A percentile compares a stretch with the other conserved stretches of the same genome.
Evolutionary conservation across 2,113 vertebrate species (phyloP).

Genomic region (Dromas ardeola): DNA sequence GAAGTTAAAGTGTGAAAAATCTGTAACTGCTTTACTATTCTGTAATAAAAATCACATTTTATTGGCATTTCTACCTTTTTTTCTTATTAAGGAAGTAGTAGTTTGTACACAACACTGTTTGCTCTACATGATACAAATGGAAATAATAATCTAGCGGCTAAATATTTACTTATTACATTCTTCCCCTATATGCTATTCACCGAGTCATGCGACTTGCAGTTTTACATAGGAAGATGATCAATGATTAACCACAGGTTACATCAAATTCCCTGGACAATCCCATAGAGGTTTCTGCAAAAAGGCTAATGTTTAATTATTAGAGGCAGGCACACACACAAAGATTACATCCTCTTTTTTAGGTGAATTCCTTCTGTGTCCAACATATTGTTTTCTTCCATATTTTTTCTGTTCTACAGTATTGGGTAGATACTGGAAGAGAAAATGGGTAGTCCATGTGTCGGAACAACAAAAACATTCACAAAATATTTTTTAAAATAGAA

Average conservation of each 20-base stretch:
- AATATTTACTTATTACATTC: slow-evolving; percentile 65
- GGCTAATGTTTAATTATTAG: background rate
- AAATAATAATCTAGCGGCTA: slow-evolving; percentile 41
- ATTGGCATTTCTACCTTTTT: background rate
- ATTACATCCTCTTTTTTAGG: background rate
- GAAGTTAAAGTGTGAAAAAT: background rate
- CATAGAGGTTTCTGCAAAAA: background rate
- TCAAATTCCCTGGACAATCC: background rate
- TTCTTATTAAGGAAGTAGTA: slow-evolving; percentile 34
- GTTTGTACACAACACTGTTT: slow-evolving; percentile 15
- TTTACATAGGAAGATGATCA: slow-evolving; percentile 34
- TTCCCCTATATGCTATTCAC: slow-evolving; percentile 34
- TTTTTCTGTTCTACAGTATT: background rate
- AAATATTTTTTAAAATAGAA: background rate
- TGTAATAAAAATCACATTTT: slow-evolving; percentile 8
- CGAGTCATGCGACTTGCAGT: background rate
- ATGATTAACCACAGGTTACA: slow-evolving; percentile 57
- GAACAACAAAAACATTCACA: background rate
- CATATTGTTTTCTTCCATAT: accelerated
- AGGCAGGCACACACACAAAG: background rate
- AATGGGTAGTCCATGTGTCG: accelerated
- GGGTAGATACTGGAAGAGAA: background rate
- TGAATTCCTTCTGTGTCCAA: background rate
- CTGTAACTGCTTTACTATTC: background rate
- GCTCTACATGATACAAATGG: background rate